These are phyloP conservation scores for Pseudorasbora parva DNA, from an alignment of 2,113 vertebrate genomes.

Conservation along the genomic window DNA sequence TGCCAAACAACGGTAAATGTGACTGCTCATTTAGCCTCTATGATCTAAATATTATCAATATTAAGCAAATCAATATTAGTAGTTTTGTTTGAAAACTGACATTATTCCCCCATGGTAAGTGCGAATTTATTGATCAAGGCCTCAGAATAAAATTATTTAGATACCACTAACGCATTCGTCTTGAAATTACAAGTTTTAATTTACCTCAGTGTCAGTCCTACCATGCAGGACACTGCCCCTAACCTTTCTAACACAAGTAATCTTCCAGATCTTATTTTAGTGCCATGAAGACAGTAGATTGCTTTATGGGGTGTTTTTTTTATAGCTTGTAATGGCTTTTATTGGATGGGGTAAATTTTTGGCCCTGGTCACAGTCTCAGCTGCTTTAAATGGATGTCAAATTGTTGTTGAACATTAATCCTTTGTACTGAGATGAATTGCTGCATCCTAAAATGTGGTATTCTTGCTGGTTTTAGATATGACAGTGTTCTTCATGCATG, in stretches of 20 bases:
- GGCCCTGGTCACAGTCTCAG: not conserved
- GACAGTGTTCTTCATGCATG: conserved; percentile 71
- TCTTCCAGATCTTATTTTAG: not conserved
- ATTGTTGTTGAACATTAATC: not conserved
- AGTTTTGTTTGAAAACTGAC: not conserved
- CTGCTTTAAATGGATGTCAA: conserved; percentile 9
- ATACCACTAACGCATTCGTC: not conserved
- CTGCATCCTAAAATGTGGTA: not conserved
- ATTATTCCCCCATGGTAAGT: not conserved
- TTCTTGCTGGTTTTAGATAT: conserved; percentile 69
- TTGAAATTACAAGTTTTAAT: not conserved
- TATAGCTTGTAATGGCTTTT: not conserved
- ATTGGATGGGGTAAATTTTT: not conserved
- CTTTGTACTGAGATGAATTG: not conserved
- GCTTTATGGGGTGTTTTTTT: not conserved
- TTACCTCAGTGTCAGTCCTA: not conserved
- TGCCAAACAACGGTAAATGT: not conserved
- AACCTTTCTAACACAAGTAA: not conserved
- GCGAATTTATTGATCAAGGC: no score
- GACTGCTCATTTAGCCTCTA: not conserved
- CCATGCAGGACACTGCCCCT: not conserved
- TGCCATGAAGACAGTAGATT: not conserved
- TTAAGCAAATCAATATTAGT: not conserved
- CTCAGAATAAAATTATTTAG: not conserved
- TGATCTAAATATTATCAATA: no score